Evolutionary conservation across 2,113 vertebrate genomes (phyloP), one percentile per base, ranked within the genome.

Genomic region (Trachemys scripta): DNA sequence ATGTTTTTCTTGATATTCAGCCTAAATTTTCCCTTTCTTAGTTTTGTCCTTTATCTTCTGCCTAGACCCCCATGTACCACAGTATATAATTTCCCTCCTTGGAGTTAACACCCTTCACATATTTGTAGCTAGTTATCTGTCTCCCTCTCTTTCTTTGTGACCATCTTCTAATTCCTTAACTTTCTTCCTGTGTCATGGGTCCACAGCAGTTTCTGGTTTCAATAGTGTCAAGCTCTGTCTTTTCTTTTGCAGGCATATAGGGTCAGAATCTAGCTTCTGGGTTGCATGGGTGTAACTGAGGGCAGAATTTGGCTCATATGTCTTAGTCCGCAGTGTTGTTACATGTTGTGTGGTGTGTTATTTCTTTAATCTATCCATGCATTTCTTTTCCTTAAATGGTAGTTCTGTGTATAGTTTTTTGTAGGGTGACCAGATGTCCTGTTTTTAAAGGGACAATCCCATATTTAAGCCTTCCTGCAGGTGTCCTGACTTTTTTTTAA

Each of bases 181-280:
- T 16, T 62, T 87, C 65, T 85, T 69, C 10, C 8, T 0, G 84
- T 8, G 1, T 8, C 27, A 35, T 62, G 2, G 0, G 0, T 76
- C 2, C 62, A 45, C 6, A 69, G 35, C 59, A 65, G 59, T 65
- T 69, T 69, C 35, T 69, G 6, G 13, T n/a, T 69, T 69, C 57
- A 59, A 3, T 59, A 59, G 27, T 8, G 4, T 5, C 27, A 59
- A 59, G 57, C 57, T 29, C 57, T 29, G 25, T 59, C 57, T 59
- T 29, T 59, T 59, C 69, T 5, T 69, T 86, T 87, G 5, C 20
- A n/a, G 65, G 16, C 8, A 35, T 69, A 29, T 69, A n/a, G 65
- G 19, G 35, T 20, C 65, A 69, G n/a, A 69, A 69, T n/a, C n/a
- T 69, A n/a, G 17, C n/a, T 69, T 69, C n/a, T n/a, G 65, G 35